phyloP scores from a whole-genome alignment of 1,140 invertebrate genomes.

The Cydia amplana region DNA sequence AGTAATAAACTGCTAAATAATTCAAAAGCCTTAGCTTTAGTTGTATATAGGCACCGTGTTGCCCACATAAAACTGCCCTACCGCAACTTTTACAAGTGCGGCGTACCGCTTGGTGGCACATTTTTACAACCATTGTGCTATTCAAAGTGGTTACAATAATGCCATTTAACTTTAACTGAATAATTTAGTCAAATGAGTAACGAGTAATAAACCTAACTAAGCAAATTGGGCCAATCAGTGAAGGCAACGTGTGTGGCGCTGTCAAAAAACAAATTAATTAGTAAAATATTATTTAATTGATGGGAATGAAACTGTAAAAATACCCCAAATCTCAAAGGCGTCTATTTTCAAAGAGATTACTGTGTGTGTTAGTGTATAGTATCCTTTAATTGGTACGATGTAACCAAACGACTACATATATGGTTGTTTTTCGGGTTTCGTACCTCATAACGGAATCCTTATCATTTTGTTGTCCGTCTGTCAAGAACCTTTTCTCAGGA shows the following conservation, averaged over 20 bases:
- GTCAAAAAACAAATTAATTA: constrained; percentile 15
- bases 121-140: constrained; percentile 2
- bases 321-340: too few species aligned
- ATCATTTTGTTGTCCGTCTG: too few species aligned
- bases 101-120: constrained; percentile 26
- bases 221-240: constrained; percentile 6
- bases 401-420: too few species aligned
- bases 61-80: constrained; percentile 53
- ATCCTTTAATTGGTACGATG: too few species aligned
- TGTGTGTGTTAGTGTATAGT: too few species aligned
- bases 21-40: constrained; percentile 10
- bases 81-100: constrained; percentile 42
- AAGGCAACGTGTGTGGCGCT: not conserved
- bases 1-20: constrained; percentile 5
- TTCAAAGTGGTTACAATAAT: constrained; percentile 1
- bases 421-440: too few species aligned
- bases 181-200: constrained; percentile 10
- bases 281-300: not conserved
- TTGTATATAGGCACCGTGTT: not conserved
- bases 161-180: not conserved
- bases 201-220: constrained; percentile 15
- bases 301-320: not conserved
- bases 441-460: too few species aligned
- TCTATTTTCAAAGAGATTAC: too few species aligned
- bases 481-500: too few species aligned